A percentile compares a stretch with the other conserved stretches of the same genome.
These are phyloP conservation scores for Carapus acus DNA, from an alignment of 2,797 vertebrate genomes.

Conservation along the genomic window DNA sequence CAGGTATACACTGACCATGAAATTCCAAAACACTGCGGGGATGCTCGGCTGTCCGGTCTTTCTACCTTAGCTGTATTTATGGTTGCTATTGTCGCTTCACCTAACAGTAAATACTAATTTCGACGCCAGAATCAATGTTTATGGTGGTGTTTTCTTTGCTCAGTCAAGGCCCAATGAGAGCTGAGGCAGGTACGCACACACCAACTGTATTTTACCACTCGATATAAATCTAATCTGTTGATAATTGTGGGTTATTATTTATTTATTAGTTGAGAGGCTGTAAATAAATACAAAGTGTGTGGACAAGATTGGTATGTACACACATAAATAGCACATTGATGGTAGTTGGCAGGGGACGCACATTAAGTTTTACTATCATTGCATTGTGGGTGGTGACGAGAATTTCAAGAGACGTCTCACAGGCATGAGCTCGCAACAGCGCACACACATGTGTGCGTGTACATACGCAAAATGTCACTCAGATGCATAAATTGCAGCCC, in stretches of 20 bases:
- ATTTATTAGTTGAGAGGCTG: no score
- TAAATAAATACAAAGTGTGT: no score
- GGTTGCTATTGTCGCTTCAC: constrained; percentile 12
- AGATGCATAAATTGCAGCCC: constrained; percentile 1
- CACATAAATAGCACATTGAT: not conserved
- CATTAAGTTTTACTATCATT: constrained; percentile 28
- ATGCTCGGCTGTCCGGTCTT: constrained; percentile 24
- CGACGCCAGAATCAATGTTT: not conserved
- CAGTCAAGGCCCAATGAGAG: not conserved
- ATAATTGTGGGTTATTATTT: no score
- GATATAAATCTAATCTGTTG: no score
- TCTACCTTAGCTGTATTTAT: constrained; percentile 15
- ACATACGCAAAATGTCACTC: not conserved
- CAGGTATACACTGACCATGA: not conserved
- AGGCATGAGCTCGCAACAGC: constrained; percentile 4
- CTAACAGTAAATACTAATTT: constrained; percentile 9
- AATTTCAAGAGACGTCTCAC: constrained; percentile 4
- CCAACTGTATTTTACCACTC: not conserved
- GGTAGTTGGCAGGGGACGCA: not conserved
- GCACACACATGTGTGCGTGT: not conserved
- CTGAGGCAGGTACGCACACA: not conserved
- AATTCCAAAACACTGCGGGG: not conserved
- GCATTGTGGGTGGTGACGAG: constrained; percentile 17
- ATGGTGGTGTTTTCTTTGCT: not conserved
- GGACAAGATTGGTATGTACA: not conserved